A percentile compares a stretch with the other conserved stretches of the same genome.
phyloP scores from a whole-genome alignment of 2,797 vertebrate species.

The Acanthopagrus latus region DNA sequence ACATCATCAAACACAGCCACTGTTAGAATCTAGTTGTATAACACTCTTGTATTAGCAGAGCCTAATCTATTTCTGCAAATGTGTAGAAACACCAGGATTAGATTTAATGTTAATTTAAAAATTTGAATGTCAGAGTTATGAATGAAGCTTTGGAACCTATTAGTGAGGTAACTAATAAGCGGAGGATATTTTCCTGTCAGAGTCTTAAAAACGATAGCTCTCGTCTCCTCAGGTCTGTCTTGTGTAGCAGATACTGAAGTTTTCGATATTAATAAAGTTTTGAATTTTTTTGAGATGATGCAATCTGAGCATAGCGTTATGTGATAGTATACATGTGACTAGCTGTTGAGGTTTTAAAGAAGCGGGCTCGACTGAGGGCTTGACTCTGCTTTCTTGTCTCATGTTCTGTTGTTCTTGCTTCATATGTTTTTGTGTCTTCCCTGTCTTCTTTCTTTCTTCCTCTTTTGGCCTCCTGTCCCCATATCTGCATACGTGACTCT shows the following conservation, averaged over 20 bases:
- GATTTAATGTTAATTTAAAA: too few relatives aligned
- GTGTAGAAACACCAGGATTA: too few relatives aligned
- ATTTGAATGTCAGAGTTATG: too few relatives aligned
- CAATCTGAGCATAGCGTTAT: not conserved
- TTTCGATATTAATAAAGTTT: slow-evolving; percentile 25
- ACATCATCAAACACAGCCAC: too few relatives aligned
- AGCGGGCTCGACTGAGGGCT: slow-evolving; percentile 60
- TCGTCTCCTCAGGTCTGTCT: too few relatives aligned
- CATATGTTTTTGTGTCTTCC: slow-evolving; percentile 82
- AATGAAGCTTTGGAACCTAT: not conserved
- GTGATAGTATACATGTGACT: not conserved
- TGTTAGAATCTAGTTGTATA: too few relatives aligned
- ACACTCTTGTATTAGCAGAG: too few relatives aligned
- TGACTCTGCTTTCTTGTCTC: slow-evolving; percentile 71
- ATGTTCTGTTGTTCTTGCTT: slow-evolving; percentile 81
- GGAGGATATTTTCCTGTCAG: not conserved
- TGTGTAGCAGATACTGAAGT: not conserved
- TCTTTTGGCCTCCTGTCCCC: slow-evolving; percentile 69
- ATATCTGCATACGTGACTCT: slow-evolving; percentile 80
- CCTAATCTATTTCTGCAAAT: too few relatives aligned
- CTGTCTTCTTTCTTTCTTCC: slow-evolving; percentile 74
- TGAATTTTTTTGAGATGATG: not conserved
- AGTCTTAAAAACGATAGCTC: too few relatives aligned
- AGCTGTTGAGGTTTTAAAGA: slow-evolving; percentile 32
- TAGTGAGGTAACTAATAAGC: not conserved